Evolutionary conservation across 2,113 vertebrate genomes (phyloP).

Genomic region (Zapus hudsonius): DNA sequence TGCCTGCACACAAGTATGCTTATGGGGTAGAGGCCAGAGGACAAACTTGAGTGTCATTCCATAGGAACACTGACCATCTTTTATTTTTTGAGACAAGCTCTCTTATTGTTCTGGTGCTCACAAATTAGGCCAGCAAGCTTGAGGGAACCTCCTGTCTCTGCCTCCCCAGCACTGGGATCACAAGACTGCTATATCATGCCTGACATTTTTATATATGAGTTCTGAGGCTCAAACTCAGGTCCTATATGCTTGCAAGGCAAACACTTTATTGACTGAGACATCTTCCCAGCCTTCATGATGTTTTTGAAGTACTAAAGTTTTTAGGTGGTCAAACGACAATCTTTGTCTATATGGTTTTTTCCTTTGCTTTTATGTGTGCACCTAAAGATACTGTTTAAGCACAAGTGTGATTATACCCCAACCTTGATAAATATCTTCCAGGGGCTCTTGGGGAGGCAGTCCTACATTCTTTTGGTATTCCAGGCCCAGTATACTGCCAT

Average conservation of each 20-base stretch:
- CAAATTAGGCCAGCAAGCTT: too few species aligned
- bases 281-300: background rate
- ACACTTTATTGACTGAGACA: too few species aligned
- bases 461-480: background rate
- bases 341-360: constrained; percentile 41
- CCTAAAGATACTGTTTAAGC: background rate
- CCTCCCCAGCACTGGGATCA: too few species aligned
- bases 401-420: background rate
- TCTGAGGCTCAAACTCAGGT: background rate
- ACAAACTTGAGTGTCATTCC: too few species aligned
- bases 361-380: constrained; percentile 39
- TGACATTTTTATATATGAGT: too few species aligned
- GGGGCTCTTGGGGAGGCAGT: background rate
- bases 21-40: too few species aligned
- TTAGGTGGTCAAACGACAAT: background rate
- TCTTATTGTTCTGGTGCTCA: too few species aligned
- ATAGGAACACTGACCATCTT: too few species aligned
- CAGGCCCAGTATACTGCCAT: background rate
- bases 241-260: background rate
- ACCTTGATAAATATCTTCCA: background rate
- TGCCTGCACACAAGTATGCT: too few species aligned
- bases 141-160: too few species aligned
- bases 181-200: too few species aligned
- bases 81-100: too few species aligned
- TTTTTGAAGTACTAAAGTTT: background rate